phyloP scores from a whole-genome alignment of 1,140 invertebrate genomes.

The Zeugodacus cucurbitae region DNA sequence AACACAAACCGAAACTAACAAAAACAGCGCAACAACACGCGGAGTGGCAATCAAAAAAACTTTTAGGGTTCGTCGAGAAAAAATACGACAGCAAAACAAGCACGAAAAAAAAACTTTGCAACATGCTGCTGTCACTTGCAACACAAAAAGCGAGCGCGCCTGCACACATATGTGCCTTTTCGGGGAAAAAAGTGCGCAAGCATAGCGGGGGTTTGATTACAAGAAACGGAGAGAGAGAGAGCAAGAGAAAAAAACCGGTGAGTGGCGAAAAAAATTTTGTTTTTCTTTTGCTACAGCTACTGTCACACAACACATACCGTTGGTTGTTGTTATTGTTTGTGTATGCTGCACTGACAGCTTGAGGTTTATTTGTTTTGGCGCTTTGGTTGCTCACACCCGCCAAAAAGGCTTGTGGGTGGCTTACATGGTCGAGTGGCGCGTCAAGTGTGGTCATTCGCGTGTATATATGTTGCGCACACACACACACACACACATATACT shows the following conservation, averaged over 20 bases:
- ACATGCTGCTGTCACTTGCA: not conserved
- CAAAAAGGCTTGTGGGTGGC: not conserved
- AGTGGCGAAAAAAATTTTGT: not conserved
- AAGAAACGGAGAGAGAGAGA: too few species aligned
- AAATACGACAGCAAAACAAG: not conserved
- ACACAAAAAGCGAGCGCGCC: not conserved
- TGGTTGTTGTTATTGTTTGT: not conserved
- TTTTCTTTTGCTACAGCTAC: not conserved
- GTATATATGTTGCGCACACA: not conserved
- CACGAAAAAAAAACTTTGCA: not conserved
- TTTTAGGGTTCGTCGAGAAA: not conserved
- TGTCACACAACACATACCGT: not conserved
- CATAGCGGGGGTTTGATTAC: not conserved
- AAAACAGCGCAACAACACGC: not conserved
- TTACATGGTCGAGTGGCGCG: not conserved
- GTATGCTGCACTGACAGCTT: not conserved
- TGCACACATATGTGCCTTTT: not conserved
- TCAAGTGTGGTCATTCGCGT: not conserved
- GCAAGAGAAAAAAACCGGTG: not conserved
- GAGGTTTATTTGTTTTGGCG: not conserved
- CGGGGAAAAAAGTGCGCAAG: not conserved
- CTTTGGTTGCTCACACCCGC: not conserved
- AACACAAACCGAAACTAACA: not conserved
- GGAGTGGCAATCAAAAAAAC: not conserved
- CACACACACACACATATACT: not conserved